Evolutionary conservation across 2,797 vertebrate genomes (phyloP).

Genomic region (Columba guinea): DNA sequence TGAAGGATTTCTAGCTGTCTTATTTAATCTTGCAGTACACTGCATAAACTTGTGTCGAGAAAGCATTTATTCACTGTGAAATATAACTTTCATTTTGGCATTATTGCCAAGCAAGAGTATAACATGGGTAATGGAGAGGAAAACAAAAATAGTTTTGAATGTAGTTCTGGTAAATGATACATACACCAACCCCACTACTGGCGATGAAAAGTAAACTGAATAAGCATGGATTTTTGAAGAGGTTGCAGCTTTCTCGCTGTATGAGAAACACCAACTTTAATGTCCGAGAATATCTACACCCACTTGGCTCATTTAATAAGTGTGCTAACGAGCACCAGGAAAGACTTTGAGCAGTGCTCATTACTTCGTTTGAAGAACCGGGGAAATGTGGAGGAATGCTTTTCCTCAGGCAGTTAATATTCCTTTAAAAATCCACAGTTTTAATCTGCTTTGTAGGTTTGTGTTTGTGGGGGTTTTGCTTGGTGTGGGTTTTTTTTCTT

Average conservation of each 20-base stretch:
- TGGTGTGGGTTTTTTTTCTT: background rate
- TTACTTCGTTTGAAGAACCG: background rate
- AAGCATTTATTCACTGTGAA: background rate
- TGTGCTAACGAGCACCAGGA: background rate
- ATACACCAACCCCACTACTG: background rate
- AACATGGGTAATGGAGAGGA: background rate
- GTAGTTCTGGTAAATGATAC: background rate
- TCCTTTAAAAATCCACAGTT: background rate
- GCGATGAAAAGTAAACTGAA: background rate
- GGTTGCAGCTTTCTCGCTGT: background rate
- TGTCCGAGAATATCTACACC: background rate
- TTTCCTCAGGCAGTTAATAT: background rate
- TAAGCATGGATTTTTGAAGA: background rate
- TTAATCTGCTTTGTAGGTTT: background rate
- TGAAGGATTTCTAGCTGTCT: background rate
- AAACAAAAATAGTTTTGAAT: background rate
- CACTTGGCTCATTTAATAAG: fast-evolving
- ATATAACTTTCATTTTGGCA: background rate
- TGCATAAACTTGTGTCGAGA: background rate
- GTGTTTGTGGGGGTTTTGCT: background rate
- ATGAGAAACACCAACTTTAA: background rate
- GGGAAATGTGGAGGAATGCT: background rate
- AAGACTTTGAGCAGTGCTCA: background rate
- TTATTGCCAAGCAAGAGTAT: background rate
- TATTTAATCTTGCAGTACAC: background rate